Conservation (phyloP, 2,113 vertebrate species). For the Indicator maculatus region DNA sequence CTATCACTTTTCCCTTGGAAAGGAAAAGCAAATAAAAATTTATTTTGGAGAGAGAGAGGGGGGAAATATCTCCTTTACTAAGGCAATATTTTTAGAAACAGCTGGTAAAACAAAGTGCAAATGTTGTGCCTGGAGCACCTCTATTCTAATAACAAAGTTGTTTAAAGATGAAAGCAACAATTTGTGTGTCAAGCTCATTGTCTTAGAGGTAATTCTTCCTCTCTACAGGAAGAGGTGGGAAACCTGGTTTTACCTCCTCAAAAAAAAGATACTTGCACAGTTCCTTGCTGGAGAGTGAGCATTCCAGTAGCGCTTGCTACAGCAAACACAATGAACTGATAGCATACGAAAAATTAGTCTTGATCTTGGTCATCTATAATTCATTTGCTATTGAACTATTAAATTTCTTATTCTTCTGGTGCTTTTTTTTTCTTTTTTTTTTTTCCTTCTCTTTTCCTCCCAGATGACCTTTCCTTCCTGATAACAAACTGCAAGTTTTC, state of each 20-base stretch:
- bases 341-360: neutral
- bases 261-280: neutral
- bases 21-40: conserved; percentile 44
- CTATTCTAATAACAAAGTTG: conserved; percentile 41
- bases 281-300: neutral
- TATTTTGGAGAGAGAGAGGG: conserved; percentile 14
- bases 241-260: neutral
- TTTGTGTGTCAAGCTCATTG: conserved; percentile 5
- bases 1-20: conserved; percentile 29
- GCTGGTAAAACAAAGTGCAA: conserved; percentile 71
- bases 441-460: neutral
- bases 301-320: neutral
- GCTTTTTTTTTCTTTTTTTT: neutral
- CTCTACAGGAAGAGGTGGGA: neutral
- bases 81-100: conserved; percentile 71
- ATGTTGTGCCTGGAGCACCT: conserved; percentile 63
- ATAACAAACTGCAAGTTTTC: neutral
- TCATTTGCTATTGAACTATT: neutral
- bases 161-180: conserved; percentile 63
- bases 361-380: neutral
- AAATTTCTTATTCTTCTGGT: neutral
- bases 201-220: neutral
- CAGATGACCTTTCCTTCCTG: neutral
- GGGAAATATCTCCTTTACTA: neutral
- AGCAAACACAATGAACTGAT: neutral